Percentiles rank a stretch among this genome's conserved stretches.
Conservation (phyloP, 2,797 vertebrate genomes). For the Coilia nasus region DNA sequence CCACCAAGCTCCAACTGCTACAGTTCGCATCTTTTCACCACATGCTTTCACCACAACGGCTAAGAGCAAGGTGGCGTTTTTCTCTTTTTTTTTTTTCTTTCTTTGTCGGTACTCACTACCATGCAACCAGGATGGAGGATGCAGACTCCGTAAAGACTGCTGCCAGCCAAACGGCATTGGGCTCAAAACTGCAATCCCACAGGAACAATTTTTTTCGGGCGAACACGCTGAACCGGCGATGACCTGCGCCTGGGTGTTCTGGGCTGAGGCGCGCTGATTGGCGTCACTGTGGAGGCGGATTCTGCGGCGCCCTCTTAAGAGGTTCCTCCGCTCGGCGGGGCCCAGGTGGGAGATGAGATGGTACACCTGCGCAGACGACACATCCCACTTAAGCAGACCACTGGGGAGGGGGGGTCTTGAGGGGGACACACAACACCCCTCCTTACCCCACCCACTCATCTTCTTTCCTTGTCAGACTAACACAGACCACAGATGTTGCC, state of each 20-base stretch:
- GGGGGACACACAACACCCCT: neutral
- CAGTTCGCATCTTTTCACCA: neutral
- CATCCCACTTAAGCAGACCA: conserved; percentile 4
- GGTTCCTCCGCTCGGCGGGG: neutral
- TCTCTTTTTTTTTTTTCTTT: neutral
- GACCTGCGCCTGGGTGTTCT: neutral
- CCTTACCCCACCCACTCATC: neutral
- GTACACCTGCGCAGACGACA: neutral
- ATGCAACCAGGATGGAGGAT: neutral
- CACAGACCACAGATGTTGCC: neutral
- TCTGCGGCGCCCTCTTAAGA: neutral
- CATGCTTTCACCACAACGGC: too few relatives aligned
- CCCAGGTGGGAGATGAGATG: neutral
- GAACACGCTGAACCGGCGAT: conserved; percentile 2
- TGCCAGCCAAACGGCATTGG: neutral
- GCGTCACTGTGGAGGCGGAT: neutral
- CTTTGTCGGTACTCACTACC: neutral
- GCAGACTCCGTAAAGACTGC: neutral
- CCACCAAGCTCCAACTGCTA: neutral
- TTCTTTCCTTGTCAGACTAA: neutral
- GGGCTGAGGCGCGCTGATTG: neutral
- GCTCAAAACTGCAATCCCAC: neutral
- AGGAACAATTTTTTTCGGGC: neutral
- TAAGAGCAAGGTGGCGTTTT: neutral
- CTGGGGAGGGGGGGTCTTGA: neutral